Base-by-base conservation (phyloP, 2,888 invertebrate species). In the Synergus itoensis region DNA sequence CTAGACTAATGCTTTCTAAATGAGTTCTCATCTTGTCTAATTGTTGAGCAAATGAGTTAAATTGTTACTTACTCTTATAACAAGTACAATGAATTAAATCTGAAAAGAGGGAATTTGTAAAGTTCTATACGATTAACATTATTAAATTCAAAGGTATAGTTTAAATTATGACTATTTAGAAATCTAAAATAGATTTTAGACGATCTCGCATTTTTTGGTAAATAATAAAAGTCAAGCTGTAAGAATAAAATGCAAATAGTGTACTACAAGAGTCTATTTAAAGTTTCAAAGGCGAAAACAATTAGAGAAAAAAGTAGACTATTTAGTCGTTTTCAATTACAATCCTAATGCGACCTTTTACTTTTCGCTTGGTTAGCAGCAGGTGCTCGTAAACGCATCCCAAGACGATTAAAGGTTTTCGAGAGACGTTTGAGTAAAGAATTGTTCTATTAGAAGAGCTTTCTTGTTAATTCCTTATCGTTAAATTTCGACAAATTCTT, bases 1-100 rank as follows among this genome's bases (percentile, higher is more conserved):
- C 73, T 53, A 5, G 36, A 36, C 53, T 73, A 57, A 73, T 73
- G 73, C 57, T 73, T 53, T 73, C 73, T 73, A 73, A 73, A 40
- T 53, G 73, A 73, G 53, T 73, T 48, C 69, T 53, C 73, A 48
- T 73, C 53, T 73, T 7, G 36, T 21, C 48, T 73, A 73, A 73
- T 73, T 73, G 53, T 73, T 73, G 36, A 73, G 36, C 48, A 73
- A 73, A 73, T 73, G 53, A 40, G 36, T 16, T 53, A 53, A 73
- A 73, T 73, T 73, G 53, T 73, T 40, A 73, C 48, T 53, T 40
- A n/a, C 36, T 53, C 11, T 40, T 73, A 48, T n/a, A 53, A 73
- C n/a, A n/a, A 48, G 21, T 16, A 53, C n/a, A 53, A 73, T 36
- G 28, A 41, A 41, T 41, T 41, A 9, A n/a, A 65, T 65, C 11